Evolutionary conservation across 2,113 vertebrate genomes (phyloP).

Genomic region (Puma concolor): DNA sequence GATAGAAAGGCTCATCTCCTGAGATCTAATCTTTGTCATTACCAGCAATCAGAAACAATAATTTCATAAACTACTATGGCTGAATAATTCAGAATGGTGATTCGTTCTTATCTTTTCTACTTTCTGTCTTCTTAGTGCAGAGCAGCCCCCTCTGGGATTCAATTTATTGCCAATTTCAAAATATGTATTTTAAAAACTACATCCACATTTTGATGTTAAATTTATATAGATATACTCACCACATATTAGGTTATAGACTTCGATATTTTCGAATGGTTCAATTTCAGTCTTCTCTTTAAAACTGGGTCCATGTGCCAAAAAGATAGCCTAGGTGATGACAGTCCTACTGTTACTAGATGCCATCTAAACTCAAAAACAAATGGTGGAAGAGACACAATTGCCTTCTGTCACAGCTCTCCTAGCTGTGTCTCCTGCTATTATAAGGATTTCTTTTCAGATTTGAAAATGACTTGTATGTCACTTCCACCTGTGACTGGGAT

Average conservation of each 20-base stretch:
- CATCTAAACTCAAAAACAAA: not conserved
- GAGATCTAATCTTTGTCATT: not conserved
- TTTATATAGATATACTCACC: constrained; percentile 87
- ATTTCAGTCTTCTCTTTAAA: constrained; percentile 90
- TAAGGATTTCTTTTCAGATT: constrained; percentile 11
- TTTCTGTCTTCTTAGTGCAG: not conserved
- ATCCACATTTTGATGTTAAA: not conserved
- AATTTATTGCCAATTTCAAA: not conserved
- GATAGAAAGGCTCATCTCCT: constrained; percentile 14
- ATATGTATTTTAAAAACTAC: not conserved
- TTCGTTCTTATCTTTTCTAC: not conserved
- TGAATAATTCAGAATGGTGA: not conserved
- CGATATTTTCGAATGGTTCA: constrained; percentile 96
- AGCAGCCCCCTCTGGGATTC: not conserved
- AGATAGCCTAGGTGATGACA: constrained; percentile 89
- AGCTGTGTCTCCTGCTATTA: not conserved
- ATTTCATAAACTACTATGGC: not conserved
- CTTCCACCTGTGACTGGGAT: not conserved
- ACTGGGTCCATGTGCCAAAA: constrained; percentile 93
- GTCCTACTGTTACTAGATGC: not conserved
- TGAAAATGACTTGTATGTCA: not conserved
- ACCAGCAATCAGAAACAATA: not conserved
- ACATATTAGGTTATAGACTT: constrained; percentile 97
- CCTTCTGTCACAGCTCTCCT: not conserved
- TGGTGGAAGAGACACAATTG: not conserved